Evolutionary conservation across 1,140 invertebrate genomes (phyloP), one percentile per base, ranked within the genome.

Genomic region (Hypsibius dujardini): DNA sequence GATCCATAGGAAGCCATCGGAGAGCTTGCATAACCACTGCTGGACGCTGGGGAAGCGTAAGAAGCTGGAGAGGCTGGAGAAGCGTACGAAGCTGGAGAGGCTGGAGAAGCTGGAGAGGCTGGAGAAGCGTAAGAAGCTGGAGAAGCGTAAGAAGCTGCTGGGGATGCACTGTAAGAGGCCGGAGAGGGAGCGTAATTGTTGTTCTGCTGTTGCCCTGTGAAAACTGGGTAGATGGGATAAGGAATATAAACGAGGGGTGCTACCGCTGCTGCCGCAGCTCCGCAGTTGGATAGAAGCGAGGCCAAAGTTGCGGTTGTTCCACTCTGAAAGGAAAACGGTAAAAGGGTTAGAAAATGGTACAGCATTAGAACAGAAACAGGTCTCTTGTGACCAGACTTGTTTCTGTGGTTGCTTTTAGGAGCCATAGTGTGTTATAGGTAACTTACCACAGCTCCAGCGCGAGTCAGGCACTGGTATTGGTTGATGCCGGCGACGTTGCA

Each of bases 191-290:
- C n/a, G n/a, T n/a, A n/a, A n/a, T n/a, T n/a, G n/a, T n/a, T n/a
- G n/a, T n/a, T n/a, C n/a, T n/a, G n/a, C n/a, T 56, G 50, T n/a
- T 56, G 50, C 62, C 62, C 62, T n/a, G 42, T 67, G 42, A 67
- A 67, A 3, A 67, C 62, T 42, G 62, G 62, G 42, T 67, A 67
- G 7, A 67, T 67, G 62, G 62, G 62, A 42, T 67, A 67, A 42
- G 62, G 62, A 42, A 67, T 67, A 42, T 67, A 67, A 42, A 67
- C 62, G 12, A 67, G 7, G 7, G 62, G 62, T 3, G 62, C 62
- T 42, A 67, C 62, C 62, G 62, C 7, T 67, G 62, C 62, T 42
- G 50, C 50, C 50, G 50, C 50, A 7, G 50, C 50, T 56, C 50
- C 50, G 50, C 50, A 56, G 50, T 56, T 56, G 50, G 7, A 7